phyloP scores from a whole-genome alignment of 2,888 invertebrate species.

The Campoplex nolae region DNA sequence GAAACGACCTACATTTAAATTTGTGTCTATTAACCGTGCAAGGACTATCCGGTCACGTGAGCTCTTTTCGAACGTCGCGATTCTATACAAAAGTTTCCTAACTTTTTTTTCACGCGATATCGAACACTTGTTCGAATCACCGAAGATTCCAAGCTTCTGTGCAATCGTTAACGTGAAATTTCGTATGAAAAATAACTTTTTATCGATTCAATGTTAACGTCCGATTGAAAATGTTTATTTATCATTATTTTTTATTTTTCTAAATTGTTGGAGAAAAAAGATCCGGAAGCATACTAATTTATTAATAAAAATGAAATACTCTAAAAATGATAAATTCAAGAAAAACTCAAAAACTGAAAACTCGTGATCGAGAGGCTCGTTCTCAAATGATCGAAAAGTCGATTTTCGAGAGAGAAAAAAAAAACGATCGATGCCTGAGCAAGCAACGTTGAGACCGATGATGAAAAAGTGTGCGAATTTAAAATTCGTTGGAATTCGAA shows the following conservation, averaged over 20 bases:
- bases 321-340: too few species aligned
- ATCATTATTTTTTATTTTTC: not conserved
- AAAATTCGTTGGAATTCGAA: not conserved
- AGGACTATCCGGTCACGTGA: constrained; percentile 50
- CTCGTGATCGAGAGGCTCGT: not conserved
- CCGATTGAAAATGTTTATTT: too few species aligned
- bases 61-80: constrained; percentile 24
- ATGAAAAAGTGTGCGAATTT: constrained; percentile 6
- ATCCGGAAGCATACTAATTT: too few species aligned
- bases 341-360: not conserved
- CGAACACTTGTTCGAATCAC: not conserved
- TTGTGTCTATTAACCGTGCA: constrained; percentile 71
- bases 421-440: constrained; percentile 5
- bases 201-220: not conserved
- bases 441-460: not conserved
- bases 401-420: constrained; percentile 5
- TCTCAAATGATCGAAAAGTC: not conserved
- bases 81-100: constrained; percentile 4
- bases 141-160: not conserved
- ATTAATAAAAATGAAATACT: too few species aligned
- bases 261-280: too few species aligned
- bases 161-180: not conserved
- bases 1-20: constrained; percentile 73
- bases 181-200: not conserved
- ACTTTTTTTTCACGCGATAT: not conserved